Base-by-base conservation (phyloP, 1,140 invertebrate genomes). In the Dinothrombium tinctorium region DNA sequence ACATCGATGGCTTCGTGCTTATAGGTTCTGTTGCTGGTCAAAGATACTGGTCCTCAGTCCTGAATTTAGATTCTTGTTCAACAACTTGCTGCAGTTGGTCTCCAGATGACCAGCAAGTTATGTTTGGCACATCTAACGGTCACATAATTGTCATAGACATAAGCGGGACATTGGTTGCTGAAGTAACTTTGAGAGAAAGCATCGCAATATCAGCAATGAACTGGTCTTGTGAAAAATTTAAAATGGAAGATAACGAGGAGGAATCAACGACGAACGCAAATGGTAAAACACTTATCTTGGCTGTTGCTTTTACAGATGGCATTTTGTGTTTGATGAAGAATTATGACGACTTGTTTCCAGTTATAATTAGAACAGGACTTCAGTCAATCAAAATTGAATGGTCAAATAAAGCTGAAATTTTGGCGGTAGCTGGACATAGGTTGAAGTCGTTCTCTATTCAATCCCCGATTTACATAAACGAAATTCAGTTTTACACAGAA, bases 11-110 rank as follows among this genome's bases (percentile, higher is more conserved):
- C 2, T 94, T 94, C 60, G 84, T 94, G 4, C 57, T 94, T 42
- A 87, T 94, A 1, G 87, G 87, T 0, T 94, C 86, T 0, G 87
- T 95, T 37, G 83, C 80, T 4, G 90, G 90, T 0, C 89, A 95
- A 57, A 65, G 90, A 0, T 94, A 95, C 59, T 98, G 90, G 90
- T 94, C 87, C 4, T 89, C 87, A 15, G 89, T 92, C 76, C 62
- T 95, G 22, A 87, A 87, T 51, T 62, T 92, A 41, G 81, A 92
- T 52, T 29, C 21, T 33, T 75, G 81, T 11, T 76, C 74, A 21
- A 90, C 95, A 49, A 87, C 80, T 1, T 90, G 86, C 57, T 89
- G 87, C 20, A 81, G 87, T 51, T 98, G 90, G 89, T 86, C 86
- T 7, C 89, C 90, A 0, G 84, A 92, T 56, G 89, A 95, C 62